Base-by-base conservation (phyloP, 2,113 vertebrate species). In the Neogobius melanostomus region DNA sequence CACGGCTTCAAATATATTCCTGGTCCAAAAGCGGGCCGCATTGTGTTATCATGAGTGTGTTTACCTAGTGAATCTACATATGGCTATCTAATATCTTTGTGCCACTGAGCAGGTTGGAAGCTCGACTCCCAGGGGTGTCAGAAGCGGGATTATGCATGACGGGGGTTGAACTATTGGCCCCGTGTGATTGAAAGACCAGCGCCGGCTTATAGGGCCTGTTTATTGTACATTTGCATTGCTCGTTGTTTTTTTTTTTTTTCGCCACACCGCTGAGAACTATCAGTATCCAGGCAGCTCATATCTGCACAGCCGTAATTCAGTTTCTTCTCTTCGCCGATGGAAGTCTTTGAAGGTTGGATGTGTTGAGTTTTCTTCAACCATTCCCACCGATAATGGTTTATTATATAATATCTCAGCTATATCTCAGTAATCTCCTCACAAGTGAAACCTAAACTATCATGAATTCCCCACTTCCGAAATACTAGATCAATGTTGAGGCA, bases 181-280 rank as follows among this genome's bases (percentile, higher is more conserved):
- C 83, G 80, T 82, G 83, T 92, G 91, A 93, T 92, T 93, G 92
- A 92, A 93, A 91, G 90, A 91, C 87, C 90, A 87, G 82, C 70
- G 62, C 84, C 87, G 89, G 84, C 85, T 90, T 91, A 36, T 36
- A 87, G 85, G 88, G 88, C 87, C 89, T 90, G 91, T 92, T 93
- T 92, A 92, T 92, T 92, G 90, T 92, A 87, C 85, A 93, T 93
- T 93, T 92, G 89, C 92, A 92, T 92, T 80, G 87, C 91, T 92
- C 85, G 81, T 91, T 92, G 42, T 47, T 36, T 36, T 5, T 36
- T 36, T 36, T 36, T 36, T 36, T 36, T 36, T 36, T 59, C 63
- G 72, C 4, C 5, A 82, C 78, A 81, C 88, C 87, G 84, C 77
- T 75, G 85, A 84, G 84, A 84, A 82, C 87, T 80, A 87, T 91